A percentile compares a stretch with the other conserved stretches of the same genome.
These are phyloP conservation scores for Lymantria dispar DNA, from an alignment of 2,888 invertebrate species.

Conservation along the genomic window DNA sequence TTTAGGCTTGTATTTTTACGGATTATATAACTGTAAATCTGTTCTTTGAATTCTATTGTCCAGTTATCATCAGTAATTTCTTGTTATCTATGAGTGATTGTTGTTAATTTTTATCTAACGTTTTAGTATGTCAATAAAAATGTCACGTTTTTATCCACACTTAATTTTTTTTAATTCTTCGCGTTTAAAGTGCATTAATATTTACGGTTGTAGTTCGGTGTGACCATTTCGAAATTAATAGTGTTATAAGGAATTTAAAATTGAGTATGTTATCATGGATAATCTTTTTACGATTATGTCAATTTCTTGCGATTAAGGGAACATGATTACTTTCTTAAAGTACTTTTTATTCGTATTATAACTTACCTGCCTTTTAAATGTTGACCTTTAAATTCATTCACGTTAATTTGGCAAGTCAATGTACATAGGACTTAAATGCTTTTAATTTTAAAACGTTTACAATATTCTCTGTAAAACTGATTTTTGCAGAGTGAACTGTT, in stretches of 20 bases:
- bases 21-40: not conserved
- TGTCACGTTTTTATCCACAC: not conserved
- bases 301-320: no score
- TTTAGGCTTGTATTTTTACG: no score
- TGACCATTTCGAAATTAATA: no score
- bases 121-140: not conserved
- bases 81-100: not conserved
- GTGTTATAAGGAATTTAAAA: no score
- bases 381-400: no score
- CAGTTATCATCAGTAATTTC: not conserved
- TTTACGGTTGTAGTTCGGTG: no score
- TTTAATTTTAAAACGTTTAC: constrained; percentile 13
- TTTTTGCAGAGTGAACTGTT: constrained; percentile 4
- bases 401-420: not conserved
- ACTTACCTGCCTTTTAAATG: no score
- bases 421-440: not conserved
- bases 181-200: not conserved
- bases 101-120: not conserved
- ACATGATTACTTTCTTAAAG: no score
- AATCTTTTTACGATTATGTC: no score
- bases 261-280: no score
- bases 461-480: constrained; percentile 14
- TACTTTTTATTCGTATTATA: no score
- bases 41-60: not conserved
- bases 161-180: not conserved